Evolutionary conservation across 2,888 invertebrate species (phyloP), one percentile per base, ranked within the genome.

Genomic region (Melipona beecheii): DNA sequence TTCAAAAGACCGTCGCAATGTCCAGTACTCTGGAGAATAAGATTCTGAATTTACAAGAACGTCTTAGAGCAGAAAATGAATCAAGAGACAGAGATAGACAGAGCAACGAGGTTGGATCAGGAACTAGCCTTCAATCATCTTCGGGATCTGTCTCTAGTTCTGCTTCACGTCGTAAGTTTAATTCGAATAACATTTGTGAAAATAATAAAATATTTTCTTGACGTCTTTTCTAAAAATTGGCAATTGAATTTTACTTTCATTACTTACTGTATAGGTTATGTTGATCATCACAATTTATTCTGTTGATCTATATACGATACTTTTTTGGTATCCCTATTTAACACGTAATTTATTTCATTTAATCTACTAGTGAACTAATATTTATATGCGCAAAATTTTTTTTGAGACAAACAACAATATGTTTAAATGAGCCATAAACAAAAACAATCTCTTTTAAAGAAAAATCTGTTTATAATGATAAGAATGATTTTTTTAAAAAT

Each of bases 31-130:
- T 97, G 94, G 97, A 97, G 95, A 97, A 97, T 93, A 98, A 97
- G 96, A 96, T 98, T 94, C 96, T 97, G 95, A 97, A 97, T 93
- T 96, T 98, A 95, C 97, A 98, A 95, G 97, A 97, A 94, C 96
- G 97, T 92, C 95, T 98, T 91, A 96, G 96, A 95, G 96, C 96
- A 94, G 96, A 96, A 95, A 96, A 96, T 95, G 96, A 96, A 95
- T 95, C 95, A 91, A 94, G 95, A 94, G 96, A 95, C 93, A 95
- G 95, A 94, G 96, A 96, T 95, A 95, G 95, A 94, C 95, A 95
- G 95, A 94, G 95, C 95, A 94, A 93, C 92, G 94, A 94, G 91
- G 91, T 94, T 91, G 92, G 91, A 87, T 89, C 92, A 91, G 93
- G 89, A 91, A 91, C 91, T 78, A 86, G 94, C 95, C 95, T 94